Evolutionary conservation across 1,140 invertebrate species (phyloP).

Genomic region (Leguminivora glycinivorella): DNA sequence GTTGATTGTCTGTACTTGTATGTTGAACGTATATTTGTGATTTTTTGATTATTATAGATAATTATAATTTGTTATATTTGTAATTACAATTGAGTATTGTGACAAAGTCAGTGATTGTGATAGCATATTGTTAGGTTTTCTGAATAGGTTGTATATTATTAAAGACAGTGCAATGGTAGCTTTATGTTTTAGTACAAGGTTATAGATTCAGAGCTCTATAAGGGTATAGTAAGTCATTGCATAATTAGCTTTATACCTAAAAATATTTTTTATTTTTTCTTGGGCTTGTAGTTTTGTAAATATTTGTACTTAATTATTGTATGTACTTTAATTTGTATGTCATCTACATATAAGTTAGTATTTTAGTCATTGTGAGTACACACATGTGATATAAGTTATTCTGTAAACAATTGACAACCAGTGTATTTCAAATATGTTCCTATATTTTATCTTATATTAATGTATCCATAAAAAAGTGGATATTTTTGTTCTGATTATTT

Average conservation of each 20-base stretch:
- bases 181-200: not conserved
- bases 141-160: slow-evolving; percentile 4
- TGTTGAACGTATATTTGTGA: slow-evolving; percentile 6
- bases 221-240: not conserved
- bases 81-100: slow-evolving; percentile 20
- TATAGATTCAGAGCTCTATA: not conserved
- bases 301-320: not conserved
- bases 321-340: not conserved
- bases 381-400: slow-evolving; percentile 12
- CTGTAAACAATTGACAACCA: not conserved
- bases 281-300: not conserved
- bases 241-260: not conserved
- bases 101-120: slow-evolving; percentile 24
- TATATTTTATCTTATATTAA: not conserved
- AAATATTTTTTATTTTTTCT: not conserved
- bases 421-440: slow-evolving; percentile 13
- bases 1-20: not conserved
- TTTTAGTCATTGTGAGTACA: not conserved
- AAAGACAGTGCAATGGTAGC: slow-evolving; percentile 4
- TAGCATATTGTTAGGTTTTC: slow-evolving; percentile 20
- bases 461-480: not conserved
- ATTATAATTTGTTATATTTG: slow-evolving; percentile 14
- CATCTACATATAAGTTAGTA: not conserved
- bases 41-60: not conserved
- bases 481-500: not conserved